phyloP scores from a whole-genome alignment of 2,888 invertebrate species.

The Alloscopus bannaensis region DNA sequence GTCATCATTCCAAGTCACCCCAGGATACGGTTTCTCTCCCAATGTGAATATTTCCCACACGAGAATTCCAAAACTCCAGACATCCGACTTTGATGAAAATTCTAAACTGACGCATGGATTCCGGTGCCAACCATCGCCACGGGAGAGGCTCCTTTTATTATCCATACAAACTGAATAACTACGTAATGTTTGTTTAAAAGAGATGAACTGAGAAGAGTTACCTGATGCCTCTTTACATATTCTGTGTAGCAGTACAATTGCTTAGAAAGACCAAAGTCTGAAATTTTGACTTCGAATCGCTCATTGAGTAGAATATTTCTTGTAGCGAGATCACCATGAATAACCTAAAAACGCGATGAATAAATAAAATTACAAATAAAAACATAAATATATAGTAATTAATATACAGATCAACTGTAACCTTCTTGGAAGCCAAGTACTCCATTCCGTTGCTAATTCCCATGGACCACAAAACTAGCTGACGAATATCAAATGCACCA shows the following conservation, averaged over 20 bases:
- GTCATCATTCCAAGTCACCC: too few species aligned
- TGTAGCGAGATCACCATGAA: conserved; percentile 4
- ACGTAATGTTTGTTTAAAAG: not conserved
- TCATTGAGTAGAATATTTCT: conserved; percentile 7
- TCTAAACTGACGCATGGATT: not conserved
- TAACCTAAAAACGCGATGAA: conserved; percentile 2
- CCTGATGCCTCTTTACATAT: too few species aligned
- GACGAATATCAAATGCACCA: conserved; percentile 3
- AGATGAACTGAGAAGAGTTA: too few species aligned
- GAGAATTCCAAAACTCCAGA: not conserved
- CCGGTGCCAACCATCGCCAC: not conserved
- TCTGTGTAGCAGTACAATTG: not conserved
- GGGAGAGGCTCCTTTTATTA: conserved; percentile 9
- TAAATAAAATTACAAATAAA: too few species aligned
- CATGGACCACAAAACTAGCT: conserved; percentile 30
- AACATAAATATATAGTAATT: too few species aligned
- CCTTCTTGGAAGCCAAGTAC: conserved; percentile 21
- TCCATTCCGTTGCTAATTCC: conserved; percentile 46
- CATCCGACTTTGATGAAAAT: not conserved
- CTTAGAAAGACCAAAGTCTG: not conserved
- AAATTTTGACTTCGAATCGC: not conserved
- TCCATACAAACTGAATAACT: conserved; percentile 30
- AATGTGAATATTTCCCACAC: conserved; percentile 4
- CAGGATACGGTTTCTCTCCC: too few species aligned
- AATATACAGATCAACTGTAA: too few species aligned